Base-by-base conservation (phyloP, 2,113 vertebrate genomes). In the Bothrops jararaca region DNA sequence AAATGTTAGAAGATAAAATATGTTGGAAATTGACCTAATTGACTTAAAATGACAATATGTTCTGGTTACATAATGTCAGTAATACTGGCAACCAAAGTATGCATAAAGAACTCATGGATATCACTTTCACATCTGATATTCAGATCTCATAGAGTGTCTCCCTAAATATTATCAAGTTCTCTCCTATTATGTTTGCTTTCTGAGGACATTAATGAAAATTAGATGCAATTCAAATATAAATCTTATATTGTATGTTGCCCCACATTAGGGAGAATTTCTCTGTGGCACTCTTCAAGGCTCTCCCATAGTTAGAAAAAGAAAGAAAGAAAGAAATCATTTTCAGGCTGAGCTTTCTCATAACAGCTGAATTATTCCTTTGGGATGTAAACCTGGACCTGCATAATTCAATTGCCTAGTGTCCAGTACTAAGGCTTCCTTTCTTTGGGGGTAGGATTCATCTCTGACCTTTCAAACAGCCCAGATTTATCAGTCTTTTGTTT, bases 401-500 rank as follows among this genome's bases (percentile, higher is more conserved):
- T 1, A 5, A 20, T 0, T 0, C n/a, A 60, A 60, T 29, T 26
- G 1, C 64, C 15, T 26, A 54, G 3, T 0, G 0, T 0, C 80
- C 0, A 1, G 34, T 20, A 91, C 3, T 48, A 45, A 22, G 45
- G 80, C 56, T 29, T 69, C 8, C 15, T 34, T 64, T 56, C 12
- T 26, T 53, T 42, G 80, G 26, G 90, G 0, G 0, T 60, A 18
- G 91, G 0, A 1, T 29, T 96, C 94, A 93, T 29, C 52, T 0
- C 2, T 93, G 92, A 0, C 23, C 88, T 92, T 95, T 97, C 95
- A 94, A 18, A 22, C 85, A 92, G 2, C 87, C 91, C 60, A 58
- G 91, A 86, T 0, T 9, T 91, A 58, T 34, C 11, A 1, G 9
- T 91, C 91, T 94, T 95, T 96, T 92, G 93, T 74, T 96, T 95